phyloP scores from a whole-genome alignment of 2,113 vertebrate genomes.

The Ariopsis seemanni region DNA sequence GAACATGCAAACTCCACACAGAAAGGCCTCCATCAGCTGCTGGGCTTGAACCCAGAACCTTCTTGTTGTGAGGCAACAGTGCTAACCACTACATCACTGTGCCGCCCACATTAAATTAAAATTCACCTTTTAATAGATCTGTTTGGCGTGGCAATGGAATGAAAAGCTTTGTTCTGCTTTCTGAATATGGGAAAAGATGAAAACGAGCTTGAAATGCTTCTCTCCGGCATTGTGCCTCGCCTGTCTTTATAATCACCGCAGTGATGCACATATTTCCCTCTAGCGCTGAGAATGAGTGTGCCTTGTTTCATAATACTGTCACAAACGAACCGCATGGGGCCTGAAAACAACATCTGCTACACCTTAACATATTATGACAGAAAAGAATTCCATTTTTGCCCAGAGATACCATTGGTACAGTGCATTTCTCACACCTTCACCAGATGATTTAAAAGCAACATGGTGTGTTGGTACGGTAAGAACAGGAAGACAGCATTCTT shows the following conservation, averaged over 20 bases:
- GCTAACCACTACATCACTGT: too few relatives aligned
- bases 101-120: too few relatives aligned
- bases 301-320: constrained; percentile 40
- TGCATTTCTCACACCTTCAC: constrained; percentile 20
- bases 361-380: constrained; percentile 13
- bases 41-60: too few relatives aligned
- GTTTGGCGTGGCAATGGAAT: not conserved
- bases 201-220: constrained; percentile 34
- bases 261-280: constrained; percentile 43
- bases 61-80: too few relatives aligned
- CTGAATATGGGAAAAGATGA: constrained; percentile 5
- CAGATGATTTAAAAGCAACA: constrained; percentile 35
- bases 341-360: constrained; percentile 30
- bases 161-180: constrained; percentile 18
- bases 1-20: too few relatives aligned
- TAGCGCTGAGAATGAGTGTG: constrained; percentile 22
- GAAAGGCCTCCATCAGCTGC: too few relatives aligned
- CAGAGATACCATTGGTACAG: constrained; percentile 5
- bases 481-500: constrained; percentile 14
- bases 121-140: not conserved
- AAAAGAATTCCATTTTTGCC: constrained; percentile 23
- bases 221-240: constrained; percentile 8
- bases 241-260: constrained; percentile 38
- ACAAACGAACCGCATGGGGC: constrained; percentile 42
- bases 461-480: constrained; percentile 13